Evolutionary conservation across 1,140 invertebrate species (phyloP).

Genomic region (Ceratosolen fusciceps): DNA sequence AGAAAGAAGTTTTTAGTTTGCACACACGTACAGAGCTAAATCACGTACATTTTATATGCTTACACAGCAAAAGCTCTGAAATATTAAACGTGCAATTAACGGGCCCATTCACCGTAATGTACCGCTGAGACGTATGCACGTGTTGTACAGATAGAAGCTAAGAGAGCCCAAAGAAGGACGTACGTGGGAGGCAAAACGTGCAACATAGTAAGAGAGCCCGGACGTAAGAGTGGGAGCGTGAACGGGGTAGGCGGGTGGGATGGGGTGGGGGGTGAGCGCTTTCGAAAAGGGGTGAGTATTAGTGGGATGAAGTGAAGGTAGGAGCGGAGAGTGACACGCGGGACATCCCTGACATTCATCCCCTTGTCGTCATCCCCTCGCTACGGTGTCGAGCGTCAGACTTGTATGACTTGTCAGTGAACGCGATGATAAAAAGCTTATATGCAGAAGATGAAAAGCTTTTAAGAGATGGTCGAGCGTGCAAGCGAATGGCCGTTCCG

Average conservation of each 20-base stretch:
- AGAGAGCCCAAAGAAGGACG: conserved; percentile 32
- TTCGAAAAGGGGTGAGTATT: conserved; percentile 44
- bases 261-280: conserved; percentile 38
- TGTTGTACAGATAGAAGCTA: conserved; percentile 45
- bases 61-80: conserved; percentile 68
- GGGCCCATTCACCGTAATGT: conserved; percentile 68
- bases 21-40: conserved; percentile 57
- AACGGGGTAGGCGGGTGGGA: conserved; percentile 46
- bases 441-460: conserved; percentile 70
- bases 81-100: conserved; percentile 72
- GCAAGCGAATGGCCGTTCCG: background rate
- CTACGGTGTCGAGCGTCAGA: conserved; percentile 55
- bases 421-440: conserved; percentile 68
- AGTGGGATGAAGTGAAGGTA: conserved; percentile 25
- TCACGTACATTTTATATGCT: conserved; percentile 65
- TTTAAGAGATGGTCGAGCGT: conserved; percentile 60
- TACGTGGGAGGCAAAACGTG: background rate
- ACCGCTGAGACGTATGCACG: conserved; percentile 60
- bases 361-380: background rate
- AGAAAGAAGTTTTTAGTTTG: conserved; percentile 49
- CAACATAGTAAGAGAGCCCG: no score
- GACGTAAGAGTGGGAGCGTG: background rate
- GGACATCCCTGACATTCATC: conserved; percentile 36
- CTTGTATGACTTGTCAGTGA: conserved; percentile 25
- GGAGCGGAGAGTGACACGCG: conserved; percentile 51